phyloP scores from a whole-genome alignment of 2,888 invertebrate genomes.

The Minunthozetes semirufus region DNA sequence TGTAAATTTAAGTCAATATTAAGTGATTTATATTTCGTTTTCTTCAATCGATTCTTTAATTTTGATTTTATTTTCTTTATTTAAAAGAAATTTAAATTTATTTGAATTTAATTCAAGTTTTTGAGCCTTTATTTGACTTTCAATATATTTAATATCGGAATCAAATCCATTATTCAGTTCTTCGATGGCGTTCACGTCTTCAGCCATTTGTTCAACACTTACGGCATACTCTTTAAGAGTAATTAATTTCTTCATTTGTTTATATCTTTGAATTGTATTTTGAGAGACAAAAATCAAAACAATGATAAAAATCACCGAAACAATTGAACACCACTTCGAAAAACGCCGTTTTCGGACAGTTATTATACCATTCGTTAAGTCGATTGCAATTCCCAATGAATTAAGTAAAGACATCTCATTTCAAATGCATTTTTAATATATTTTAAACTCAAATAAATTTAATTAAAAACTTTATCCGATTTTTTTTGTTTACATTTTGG shows the following conservation, averaged over 20 bases:
- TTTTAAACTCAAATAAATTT: too few species aligned
- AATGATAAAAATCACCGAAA: not conserved
- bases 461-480: too few species aligned
- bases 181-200: conserved; percentile 15
- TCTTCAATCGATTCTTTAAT: too few species aligned
- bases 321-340: not conserved
- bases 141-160: not conserved
- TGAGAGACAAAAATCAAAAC: not conserved
- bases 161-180: not conserved
- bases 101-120: not conserved
- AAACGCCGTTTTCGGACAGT: conserved; percentile 16
- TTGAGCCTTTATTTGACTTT: not conserved
- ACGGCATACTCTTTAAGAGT: not conserved
- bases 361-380: not conserved
- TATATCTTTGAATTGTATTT: conserved; percentile 6
- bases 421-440: too few species aligned
- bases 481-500: too few species aligned
- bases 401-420: not conserved
- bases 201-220: conserved; percentile 7
- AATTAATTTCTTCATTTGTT: not conserved
- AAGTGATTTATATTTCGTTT: too few species aligned
- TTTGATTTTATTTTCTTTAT: too few species aligned
- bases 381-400: not conserved
- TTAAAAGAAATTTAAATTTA: not conserved
- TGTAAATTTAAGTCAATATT: too few species aligned